Base-by-base conservation (phyloP, 2,888 invertebrate species). In the Andrena fulva region DNA sequence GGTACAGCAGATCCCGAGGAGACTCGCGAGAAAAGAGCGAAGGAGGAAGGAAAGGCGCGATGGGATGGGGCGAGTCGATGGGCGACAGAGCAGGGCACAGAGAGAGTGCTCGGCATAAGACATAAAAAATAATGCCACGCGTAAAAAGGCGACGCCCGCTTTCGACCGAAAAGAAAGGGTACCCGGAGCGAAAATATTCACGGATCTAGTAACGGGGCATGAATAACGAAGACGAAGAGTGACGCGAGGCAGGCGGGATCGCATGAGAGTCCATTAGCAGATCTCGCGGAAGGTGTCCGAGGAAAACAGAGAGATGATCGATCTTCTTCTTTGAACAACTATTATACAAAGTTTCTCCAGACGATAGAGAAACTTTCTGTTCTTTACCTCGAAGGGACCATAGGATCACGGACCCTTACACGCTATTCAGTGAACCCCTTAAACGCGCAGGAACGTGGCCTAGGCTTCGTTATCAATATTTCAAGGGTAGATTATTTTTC, bases 41-140 rank as follows among this genome's bases (percentile, higher is more conserved):
- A 24, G 62, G 50, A 27, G 42, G 50, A 52, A 27, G 73, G 33
- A 33, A 64, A 50, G 48, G 64, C 48, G 60, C 5, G 48, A 24
- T 24, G 29, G 56, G 69, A 42, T 42, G 50, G 60, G 54, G 52
- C 52, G 60, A 54, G 56, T 52, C 56, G 76, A 80, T 71, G 85
- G 42, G 77, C 79, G 85, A 82, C 72, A 62, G 80, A 77, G 82
- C 79, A 84, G 84, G 72, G 64, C 60, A 66, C 60, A 66, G 79
- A 71, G 75, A 85, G 81, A 81, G 82, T 88, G 81, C 86, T 88
- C 85, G 76, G 77, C 71, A 80, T 82, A 75, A 79, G 77, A 67
- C 82, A 80, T 89, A 89, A 88, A 88, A 88, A 87, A 87, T 85
- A 88, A 89, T 87, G 87, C 75, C 42, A 64, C 85, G 80, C 87